Percentiles rank a stretch among this genome's conserved stretches.
Evolutionary conservation across 37 sponge, comb jelly and placozoan genomes (phyloP).

Genomic region (Chondrilla cf. caribensis): DNA sequence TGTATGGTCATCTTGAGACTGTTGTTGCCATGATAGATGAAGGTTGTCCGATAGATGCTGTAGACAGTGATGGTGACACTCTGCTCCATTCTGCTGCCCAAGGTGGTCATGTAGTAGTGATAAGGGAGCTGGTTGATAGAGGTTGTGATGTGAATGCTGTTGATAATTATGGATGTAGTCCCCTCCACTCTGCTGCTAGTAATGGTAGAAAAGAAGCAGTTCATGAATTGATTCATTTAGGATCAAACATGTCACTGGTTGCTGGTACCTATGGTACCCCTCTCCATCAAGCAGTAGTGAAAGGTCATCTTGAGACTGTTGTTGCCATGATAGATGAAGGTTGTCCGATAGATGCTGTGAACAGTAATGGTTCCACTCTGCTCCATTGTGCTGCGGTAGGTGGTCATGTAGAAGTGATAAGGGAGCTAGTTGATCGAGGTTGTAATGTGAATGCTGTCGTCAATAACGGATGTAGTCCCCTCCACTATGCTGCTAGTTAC

Average conservation of each 20-base stretch:
- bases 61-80: no score
- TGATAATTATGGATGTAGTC: conserved; percentile 78
- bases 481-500: no score
- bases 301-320: background rate
- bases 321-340: background rate
- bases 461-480: conserved; percentile 78
- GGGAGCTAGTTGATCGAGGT: conserved; percentile 57
- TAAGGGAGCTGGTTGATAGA: conserved; percentile 62
- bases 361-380: conserved; percentile 65
- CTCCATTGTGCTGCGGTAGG: conserved; percentile 86
- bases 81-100: no score
- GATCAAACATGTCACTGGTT: conserved; percentile 54
- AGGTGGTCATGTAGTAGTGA: no score
- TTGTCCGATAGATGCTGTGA: conserved; percentile 63
- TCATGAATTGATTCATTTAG: conserved; percentile 69
- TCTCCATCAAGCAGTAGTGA: no score
- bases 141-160: conserved; percentile 69
- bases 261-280: no score
- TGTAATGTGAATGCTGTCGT: conserved; percentile 57
- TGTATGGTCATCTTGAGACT: no score
- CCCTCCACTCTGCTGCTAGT: conserved; percentile 83
- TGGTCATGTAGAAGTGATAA: conserved; percentile 81
- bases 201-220: conserved; percentile 73
- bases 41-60: no score
- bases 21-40: no score